Conservation (phyloP, 2,888 invertebrate species). For the Catocala fraxini region DNA sequence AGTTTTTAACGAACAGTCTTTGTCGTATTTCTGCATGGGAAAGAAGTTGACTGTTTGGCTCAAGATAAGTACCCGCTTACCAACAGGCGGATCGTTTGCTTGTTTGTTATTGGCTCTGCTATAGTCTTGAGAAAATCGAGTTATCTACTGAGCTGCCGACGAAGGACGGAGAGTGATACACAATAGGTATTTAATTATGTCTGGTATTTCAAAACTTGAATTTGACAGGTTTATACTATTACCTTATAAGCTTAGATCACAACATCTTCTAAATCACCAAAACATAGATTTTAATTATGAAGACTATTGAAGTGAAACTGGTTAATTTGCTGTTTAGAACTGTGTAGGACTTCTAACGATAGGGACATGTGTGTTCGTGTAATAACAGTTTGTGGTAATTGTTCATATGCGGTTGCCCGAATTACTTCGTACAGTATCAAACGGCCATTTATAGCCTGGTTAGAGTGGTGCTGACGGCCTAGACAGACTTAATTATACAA, state of each 20-base stretch:
- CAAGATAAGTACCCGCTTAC: no score
- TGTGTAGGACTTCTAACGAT: not conserved
- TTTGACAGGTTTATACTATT: no score
- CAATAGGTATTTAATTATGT: no score
- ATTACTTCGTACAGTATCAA: slow-evolving; percentile 14
- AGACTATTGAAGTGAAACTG: slow-evolving; percentile 28
- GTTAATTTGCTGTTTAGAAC: slow-evolving; percentile 26
- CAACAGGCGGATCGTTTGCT: no score
- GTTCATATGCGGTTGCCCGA: slow-evolving; percentile 33
- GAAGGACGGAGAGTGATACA: no score
- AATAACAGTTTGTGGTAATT: slow-evolving; percentile 36
- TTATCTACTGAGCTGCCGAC: no score
- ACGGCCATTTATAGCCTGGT: not conserved
- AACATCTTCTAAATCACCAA: slow-evolving; percentile 16
- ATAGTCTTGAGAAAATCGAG: no score
- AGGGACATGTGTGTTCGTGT: slow-evolving; percentile 24
- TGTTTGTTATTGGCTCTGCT: no score
- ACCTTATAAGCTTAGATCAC: not conserved
- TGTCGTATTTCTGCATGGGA: no score
- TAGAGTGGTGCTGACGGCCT: not conserved
- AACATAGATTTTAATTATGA: slow-evolving; percentile 40
- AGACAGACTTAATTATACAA: not conserved
- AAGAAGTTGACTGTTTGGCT: no score
- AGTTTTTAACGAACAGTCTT: no score
- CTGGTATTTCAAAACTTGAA: no score